Evolutionary conservation across 2,113 vertebrate species (phyloP), one percentile per base, ranked within the genome.

Genomic region (Trogon melanurus): DNA sequence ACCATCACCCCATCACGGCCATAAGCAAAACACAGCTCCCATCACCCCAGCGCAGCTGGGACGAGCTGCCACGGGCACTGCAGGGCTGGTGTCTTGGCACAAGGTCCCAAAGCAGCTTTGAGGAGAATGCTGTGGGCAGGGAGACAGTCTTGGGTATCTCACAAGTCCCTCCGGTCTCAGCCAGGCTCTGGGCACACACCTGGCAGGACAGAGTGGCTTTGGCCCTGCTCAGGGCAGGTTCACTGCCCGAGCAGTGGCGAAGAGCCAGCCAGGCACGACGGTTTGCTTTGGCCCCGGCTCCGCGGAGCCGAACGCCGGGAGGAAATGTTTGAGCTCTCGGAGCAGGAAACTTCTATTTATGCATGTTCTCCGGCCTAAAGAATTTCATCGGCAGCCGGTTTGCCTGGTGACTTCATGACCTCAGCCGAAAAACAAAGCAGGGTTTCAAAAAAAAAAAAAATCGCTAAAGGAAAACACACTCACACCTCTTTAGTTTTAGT

Each of bases 281-380:
- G 62, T 94, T 96, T 96, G 92, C 86, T 92, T 95, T 97, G 95
- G 94, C 96, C 88, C 34, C 11, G 1, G 72, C 70, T 84, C 48
- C 7, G 4, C 69, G 0, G 0, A 93, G 84, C 79, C 25, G 0
- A 97, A 80, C 0, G 26, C 91, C 7, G 48, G 66, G 87, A 97
- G 96, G 97, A 97, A 97, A 95, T 89, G 85, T 96, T 93, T 95
- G 85, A 96, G 92, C 76, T 95, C 92, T 94, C 41, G 1, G 73
- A 95, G 92, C 96, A 97, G 96, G 96, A 97, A 97, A 89, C 82
- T 94, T 95, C 91, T 96, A 97, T 97, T 97, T 97, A 93, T 89
- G 87, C 93, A 60, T 88, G 80, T 96, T 96, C 96, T 93, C 93
- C 47, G 13, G 95, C 88, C 95, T 94, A 91, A 51, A 95, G 91